Evolutionary conservation across 2,113 vertebrate genomes (phyloP), one percentile per base, ranked within the genome.

Genomic region (Rhombomys opimus): DNA sequence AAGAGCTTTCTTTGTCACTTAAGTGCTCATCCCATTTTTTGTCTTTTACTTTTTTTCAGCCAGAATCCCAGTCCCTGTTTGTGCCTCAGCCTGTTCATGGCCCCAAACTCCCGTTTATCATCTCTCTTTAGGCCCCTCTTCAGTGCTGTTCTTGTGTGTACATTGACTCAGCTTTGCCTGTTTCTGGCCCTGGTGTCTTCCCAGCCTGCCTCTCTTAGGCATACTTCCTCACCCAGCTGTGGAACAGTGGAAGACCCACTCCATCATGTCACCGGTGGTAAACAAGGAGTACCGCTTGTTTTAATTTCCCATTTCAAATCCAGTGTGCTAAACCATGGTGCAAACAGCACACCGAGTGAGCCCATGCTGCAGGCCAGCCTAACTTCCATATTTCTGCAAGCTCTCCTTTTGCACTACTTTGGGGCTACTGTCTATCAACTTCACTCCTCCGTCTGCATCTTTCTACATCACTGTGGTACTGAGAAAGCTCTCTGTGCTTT

Each of bases 241-340:
- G 85, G 9, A 20, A n/a, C 22, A 46, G 11, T 11, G 11, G 46
- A 72, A 46, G 23, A 32, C n/a, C 14, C 8, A 22, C 6, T 6
- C 14, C 6, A 0, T n/a, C 23, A 0, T 57, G 5, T 35, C 10
- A 1, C 50, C 35, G 1, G 38, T 2, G 1, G 4, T 30, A 50
- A 78, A 18, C 13, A 4, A 6, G 32, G 67, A 32, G 2, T 27
- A 89, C 22, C n/a, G 2, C 0, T 17, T 52, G 73, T 6, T 27
- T 52, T 93, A 9, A 27, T 9, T 7, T 89, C 59, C 27, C 12
- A 9, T 57, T 87, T 90, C 73, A 38, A 52, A n/a, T 41, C 30
- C 4, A 11, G 14, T 14, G 5, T 57, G 1, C n/a, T 27, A 22
- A 41, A 25, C 9, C 50, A 78, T 12, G 84, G 63, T 25, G n/a